Conservation (phyloP, 1,140 invertebrate genomes). For the Lucilia cuprina region DNA sequence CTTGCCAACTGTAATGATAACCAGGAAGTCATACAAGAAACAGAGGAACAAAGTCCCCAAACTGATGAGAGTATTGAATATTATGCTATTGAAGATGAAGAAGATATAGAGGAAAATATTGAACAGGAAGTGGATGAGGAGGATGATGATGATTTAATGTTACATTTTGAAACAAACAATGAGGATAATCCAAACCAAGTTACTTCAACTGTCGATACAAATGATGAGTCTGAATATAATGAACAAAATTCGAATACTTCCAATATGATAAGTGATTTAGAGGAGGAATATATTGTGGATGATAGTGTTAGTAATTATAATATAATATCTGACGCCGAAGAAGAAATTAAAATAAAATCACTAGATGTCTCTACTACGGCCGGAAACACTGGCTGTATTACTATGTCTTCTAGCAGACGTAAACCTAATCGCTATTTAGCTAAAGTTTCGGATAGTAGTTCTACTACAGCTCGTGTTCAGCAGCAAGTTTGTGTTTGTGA, state of each 20-base stretch:
- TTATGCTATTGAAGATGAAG: background rate
- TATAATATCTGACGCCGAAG: background rate
- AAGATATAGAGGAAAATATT: background rate
- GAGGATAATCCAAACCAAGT: background rate
- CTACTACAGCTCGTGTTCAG: too few relatives aligned
- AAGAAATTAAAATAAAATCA: background rate
- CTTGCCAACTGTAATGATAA: background rate
- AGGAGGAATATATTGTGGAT: background rate
- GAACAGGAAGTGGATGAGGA: background rate
- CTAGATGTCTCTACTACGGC: background rate
- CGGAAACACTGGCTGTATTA: background rate
- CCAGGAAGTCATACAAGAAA: background rate
- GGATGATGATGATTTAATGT: background rate
- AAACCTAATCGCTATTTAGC: background rate
- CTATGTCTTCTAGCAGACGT: too few relatives aligned
- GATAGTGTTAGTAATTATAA: background rate
- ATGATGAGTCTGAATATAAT: background rate
- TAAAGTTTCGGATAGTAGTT: background rate
- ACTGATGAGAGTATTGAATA: too few relatives aligned
- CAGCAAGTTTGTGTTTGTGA: conserved; percentile 40
- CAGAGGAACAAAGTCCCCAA: background rate
- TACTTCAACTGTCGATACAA: background rate
- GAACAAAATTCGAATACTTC: background rate
- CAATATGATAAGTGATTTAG: background rate
- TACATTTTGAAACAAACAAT: background rate